Base-by-base conservation (phyloP, 2,888 invertebrate species). In the Aromia moschata region DNA sequence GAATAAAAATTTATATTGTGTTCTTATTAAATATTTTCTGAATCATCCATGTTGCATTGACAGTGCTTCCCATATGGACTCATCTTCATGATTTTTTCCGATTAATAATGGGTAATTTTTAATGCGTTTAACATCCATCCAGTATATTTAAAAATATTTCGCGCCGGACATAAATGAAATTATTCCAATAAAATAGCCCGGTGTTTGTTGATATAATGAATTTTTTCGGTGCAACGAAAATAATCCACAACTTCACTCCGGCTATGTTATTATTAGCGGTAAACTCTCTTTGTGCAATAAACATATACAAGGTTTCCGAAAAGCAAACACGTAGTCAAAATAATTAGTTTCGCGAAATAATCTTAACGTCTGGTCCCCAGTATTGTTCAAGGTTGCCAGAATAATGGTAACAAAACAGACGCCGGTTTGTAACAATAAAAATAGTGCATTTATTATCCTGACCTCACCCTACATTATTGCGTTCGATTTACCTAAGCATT, bases 151-250 rank as follows among this genome's bases (percentile, higher is more conserved):
- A 40, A 17, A 40, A 17, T 40, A 40, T 40, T 40, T 40, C 16
- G 3, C 10, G 17, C 11, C 5, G 15, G n/a, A 2, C n/a, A 5
- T 2, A 40, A 40, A 40, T 17, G 17, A 4, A 40, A 40, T 40
- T 40, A 17, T 16, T 40, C 17, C 40, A 40, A 17, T 40, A 9
- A 25, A 25, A 25, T 7, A 7, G 7, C 16, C 10, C 5, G 3
- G 16, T 38, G 15, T n/a, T 17, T 25, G 14, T 43, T 43, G 43
- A 43, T 43, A 20, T 43, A 25, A 25, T 43, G 12, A 25, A 11
- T 18, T 41, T 18, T 25, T 43, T 43, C 43, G 18, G 25, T 18
- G 3, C 1, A 43, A 25, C 14, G 7, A 33, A 33, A 33, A 33
- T 33, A 33, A 7, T 10, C 10, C n/a, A 33, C 10, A 33, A 33